A percentile compares a stretch with the other conserved stretches of the same genome.
Conservation (phyloP, 2,113 vertebrate genomes). For the Urocitellus parryii region DNA sequence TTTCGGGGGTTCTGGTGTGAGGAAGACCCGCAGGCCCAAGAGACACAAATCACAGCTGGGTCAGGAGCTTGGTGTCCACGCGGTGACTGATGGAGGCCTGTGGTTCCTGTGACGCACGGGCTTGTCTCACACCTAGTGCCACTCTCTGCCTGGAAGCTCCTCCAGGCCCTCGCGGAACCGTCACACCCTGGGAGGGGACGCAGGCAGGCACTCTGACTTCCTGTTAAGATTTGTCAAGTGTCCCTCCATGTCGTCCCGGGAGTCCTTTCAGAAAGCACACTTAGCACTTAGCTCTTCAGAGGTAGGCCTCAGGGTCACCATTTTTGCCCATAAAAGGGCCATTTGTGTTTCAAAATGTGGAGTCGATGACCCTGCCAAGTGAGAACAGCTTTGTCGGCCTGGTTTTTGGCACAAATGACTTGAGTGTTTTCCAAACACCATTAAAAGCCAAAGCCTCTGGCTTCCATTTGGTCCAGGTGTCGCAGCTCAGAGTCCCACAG, state of each 20-base stretch:
- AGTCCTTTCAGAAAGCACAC: conserved; percentile 20
- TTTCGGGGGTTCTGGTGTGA: neutral
- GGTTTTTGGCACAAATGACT: conserved; percentile 44
- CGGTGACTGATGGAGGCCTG: neutral
- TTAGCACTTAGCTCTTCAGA: conserved; percentile 59
- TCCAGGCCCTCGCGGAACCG: neutral
- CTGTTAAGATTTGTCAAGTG: conserved; percentile 24
- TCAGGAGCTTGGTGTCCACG: neutral
- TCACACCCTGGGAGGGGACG: neutral
- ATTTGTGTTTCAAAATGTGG: conserved; percentile 9
- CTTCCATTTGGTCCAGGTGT: neutral
- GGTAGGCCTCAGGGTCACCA: conserved; percentile 15
- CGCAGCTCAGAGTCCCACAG: neutral
- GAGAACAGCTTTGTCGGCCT: neutral
- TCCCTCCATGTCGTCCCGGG: neutral
- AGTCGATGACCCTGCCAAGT: neutral
- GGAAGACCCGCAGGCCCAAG: neutral
- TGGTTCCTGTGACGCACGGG: neutral
- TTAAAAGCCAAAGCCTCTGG: neutral
- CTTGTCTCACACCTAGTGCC: neutral
- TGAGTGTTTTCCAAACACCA: conserved; percentile 37
- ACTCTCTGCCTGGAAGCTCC: neutral
- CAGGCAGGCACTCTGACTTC: neutral
- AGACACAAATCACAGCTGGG: neutral
- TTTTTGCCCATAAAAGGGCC: conserved; percentile 59